A percentile compares a stretch with the other conserved stretches of the same genome.
Evolutionary conservation across 2,797 vertebrate genomes (phyloP).

Genomic region (Labeo calbasu): DNA sequence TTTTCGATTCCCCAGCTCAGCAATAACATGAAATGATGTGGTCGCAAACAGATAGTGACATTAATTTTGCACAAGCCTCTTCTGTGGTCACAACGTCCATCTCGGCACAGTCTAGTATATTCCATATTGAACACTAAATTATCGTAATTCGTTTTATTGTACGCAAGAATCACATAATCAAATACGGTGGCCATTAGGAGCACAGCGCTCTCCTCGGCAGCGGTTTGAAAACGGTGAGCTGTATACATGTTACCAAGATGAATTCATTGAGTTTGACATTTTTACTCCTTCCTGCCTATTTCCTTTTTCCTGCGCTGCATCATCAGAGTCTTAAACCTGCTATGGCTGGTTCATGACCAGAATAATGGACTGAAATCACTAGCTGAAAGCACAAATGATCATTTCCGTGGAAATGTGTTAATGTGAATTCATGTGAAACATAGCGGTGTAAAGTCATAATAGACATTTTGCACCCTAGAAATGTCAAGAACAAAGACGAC

Average conservation of each 20-base stretch:
- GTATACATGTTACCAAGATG: slow-evolving; percentile 65
- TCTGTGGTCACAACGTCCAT: slow-evolving; percentile 45
- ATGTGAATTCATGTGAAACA: slow-evolving; percentile 76
- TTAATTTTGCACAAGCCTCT: slow-evolving; percentile 52
- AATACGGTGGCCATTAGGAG: slow-evolving; percentile 53
- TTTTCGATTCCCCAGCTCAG: slow-evolving; percentile 56
- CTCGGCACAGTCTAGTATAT: background rate
- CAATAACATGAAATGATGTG: slow-evolving; percentile 59
- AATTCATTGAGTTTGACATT: slow-evolving; percentile 75
- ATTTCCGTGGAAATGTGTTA: slow-evolving; percentile 68
- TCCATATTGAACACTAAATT: slow-evolving; percentile 23
- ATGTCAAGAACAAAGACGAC: slow-evolving; percentile 71
- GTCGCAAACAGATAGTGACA: slow-evolving; percentile 60
- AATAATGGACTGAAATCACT: slow-evolving; percentile 67
- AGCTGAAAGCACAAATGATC: slow-evolving; percentile 63
- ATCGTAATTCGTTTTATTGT: slow-evolving; percentile 42
- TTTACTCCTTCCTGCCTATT: slow-evolving; percentile 61
- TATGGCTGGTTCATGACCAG: slow-evolving; percentile 62
- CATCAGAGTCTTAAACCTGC: slow-evolving; percentile 66
- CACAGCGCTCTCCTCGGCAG: slow-evolving; percentile 31
- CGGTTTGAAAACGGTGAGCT: slow-evolving; percentile 56
- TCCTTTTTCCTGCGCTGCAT: slow-evolving; percentile 39
- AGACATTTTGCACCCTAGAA: slow-evolving; percentile 73
- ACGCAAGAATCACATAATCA: slow-evolving; percentile 49
- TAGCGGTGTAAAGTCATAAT: slow-evolving; percentile 66